phyloP scores from a whole-genome alignment of 2,113 vertebrate species.

The Lampris incognitus region DNA sequence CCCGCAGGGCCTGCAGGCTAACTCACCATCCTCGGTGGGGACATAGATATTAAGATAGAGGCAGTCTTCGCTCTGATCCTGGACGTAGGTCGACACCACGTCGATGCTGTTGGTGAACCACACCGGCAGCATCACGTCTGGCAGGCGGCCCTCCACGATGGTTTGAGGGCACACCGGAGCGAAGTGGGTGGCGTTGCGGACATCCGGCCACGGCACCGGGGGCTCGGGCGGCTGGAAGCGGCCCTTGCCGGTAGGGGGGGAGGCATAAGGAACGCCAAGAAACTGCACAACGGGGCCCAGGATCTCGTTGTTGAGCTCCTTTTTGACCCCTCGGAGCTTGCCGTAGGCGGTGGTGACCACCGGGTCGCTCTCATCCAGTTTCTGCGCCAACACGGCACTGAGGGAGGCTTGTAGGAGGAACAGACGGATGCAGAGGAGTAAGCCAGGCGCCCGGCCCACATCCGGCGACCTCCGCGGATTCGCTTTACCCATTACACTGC shows the following conservation, averaged over 20 bases:
- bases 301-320: constrained; percentile 98
- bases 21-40: constrained; percentile 99
- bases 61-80: constrained; percentile 99
- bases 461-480: constrained; percentile 72
- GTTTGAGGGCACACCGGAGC: constrained; percentile 98
- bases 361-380: constrained; percentile 93
- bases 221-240: constrained; percentile 97
- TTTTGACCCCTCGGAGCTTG: constrained; percentile 94
- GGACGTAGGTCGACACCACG: constrained; percentile 94
- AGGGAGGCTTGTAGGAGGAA: constrained; percentile 84
- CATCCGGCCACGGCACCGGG: constrained; percentile 89
- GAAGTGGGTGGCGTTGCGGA: constrained; percentile 95
- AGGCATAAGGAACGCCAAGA: constrained; percentile 94
- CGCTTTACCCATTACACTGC: constrained; percentile 34
- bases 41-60: constrained; percentile 99
- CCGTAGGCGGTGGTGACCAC: constrained; percentile 92
- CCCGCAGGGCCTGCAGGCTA: constrained; percentile 73
- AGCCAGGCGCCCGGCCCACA: constrained; percentile 63
- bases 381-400: constrained; percentile 83
- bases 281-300: constrained; percentile 97
- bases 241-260: constrained; percentile 92
- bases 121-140: constrained; percentile 98
- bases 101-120: constrained; percentile 99
- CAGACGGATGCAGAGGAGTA: constrained; percentile 76
- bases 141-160: constrained; percentile 95